Conservation (phyloP, 2,113 vertebrate species). For the Scytalopus superciliaris region DNA sequence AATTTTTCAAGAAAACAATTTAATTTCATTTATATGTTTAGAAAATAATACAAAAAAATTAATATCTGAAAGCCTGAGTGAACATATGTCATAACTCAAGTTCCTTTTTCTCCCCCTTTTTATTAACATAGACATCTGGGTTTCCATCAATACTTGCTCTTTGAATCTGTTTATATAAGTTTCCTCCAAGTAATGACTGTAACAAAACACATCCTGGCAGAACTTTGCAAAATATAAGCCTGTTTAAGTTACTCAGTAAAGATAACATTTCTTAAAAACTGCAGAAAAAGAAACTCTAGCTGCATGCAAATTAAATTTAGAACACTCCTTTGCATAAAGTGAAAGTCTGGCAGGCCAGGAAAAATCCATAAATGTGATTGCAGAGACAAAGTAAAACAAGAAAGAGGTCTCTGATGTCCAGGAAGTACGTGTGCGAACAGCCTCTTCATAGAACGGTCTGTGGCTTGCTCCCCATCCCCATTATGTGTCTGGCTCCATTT, state of each 20-base stretch:
- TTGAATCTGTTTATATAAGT: background rate
- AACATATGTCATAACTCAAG: background rate
- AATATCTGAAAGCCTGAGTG: background rate
- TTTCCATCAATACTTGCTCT: background rate
- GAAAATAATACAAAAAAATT: background rate
- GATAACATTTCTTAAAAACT: background rate
- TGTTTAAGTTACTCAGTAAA: background rate
- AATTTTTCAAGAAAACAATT: background rate
- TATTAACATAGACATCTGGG: background rate
- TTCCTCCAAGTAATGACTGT: background rate
- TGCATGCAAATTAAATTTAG: conserved; percentile 15
- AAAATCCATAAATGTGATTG: background rate
- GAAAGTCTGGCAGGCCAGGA: background rate
- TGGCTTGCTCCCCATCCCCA: background rate
- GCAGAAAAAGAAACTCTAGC: background rate
- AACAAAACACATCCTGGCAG: background rate
- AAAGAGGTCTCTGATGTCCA: background rate
- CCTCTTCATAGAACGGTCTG: background rate
- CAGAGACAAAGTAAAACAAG: background rate
- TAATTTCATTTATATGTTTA: background rate
- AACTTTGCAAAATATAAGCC: background rate
- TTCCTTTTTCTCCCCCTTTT: background rate
- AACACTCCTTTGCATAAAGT: conserved; percentile 4
- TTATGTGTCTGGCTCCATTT: background rate
- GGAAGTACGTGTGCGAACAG: background rate